phyloP scores from a whole-genome alignment of 2,797 vertebrate species.

The Alectoris magna region DNA sequence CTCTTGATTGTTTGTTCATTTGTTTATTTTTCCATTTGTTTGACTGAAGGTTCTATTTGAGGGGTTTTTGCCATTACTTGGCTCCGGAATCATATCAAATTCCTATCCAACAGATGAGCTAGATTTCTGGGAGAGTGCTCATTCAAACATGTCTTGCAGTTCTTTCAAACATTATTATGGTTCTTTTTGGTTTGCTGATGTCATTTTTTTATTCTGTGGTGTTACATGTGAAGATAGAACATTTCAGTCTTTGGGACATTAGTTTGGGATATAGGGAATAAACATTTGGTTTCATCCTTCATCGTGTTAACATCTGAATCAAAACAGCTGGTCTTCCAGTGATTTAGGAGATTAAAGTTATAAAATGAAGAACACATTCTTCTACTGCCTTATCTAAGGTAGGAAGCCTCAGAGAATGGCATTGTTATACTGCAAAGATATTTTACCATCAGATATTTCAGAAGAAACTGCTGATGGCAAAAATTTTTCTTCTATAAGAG shows the following conservation, averaged over 20 bases:
- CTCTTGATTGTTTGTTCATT: neutral
- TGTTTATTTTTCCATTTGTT: neutral
- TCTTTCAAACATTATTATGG: neutral
- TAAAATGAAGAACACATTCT: neutral
- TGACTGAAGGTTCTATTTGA: neutral
- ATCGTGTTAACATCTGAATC: neutral
- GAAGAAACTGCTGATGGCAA: no score
- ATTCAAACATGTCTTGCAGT: neutral
- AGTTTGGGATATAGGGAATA: no score
- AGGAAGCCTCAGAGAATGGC: neutral
- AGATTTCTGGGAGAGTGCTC: rapidly evolving
- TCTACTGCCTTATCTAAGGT: neutral
- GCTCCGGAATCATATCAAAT: neutral
- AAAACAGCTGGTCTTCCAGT: neutral
- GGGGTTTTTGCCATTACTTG: neutral
- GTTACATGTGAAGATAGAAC: neutral
- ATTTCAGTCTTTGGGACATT: neutral
- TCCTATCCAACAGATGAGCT: neutral
- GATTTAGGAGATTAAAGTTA: neutral
- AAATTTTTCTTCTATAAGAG: no score
- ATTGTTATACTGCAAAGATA: neutral
- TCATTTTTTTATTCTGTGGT: neutral
- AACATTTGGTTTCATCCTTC: neutral
- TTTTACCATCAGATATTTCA: no score
- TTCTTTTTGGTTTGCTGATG: neutral